Percentiles rank a stretch among this genome's conserved stretches.
Evolutionary conservation across 1,140 invertebrate species (phyloP).

Genomic region (Drosophila ambigua): DNA sequence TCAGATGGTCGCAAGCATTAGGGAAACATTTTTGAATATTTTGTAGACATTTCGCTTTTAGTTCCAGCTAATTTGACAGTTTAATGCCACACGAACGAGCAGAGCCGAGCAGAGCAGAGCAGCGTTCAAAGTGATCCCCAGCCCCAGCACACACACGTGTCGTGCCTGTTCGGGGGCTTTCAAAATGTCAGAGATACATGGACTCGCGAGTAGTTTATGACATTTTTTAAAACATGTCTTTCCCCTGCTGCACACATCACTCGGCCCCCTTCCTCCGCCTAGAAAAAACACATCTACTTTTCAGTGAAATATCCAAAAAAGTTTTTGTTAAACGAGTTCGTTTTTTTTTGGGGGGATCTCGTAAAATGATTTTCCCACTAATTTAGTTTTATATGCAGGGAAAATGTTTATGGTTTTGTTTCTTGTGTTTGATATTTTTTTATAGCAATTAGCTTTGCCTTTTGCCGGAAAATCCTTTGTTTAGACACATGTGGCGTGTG

Average conservation of each 20-base stretch:
- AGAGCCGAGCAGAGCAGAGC: slow-evolving; percentile 2
- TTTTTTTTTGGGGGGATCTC: slow-evolving; percentile 32
- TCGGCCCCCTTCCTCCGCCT: slow-evolving; percentile 15
- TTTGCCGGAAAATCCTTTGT: slow-evolving; percentile 69
- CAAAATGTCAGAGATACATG: slow-evolving; percentile 71
- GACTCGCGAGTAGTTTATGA: slow-evolving; percentile 71
- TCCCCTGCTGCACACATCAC: slow-evolving; percentile 47
- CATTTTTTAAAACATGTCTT: slow-evolving; percentile 74
- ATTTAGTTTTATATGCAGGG: slow-evolving; percentile 65
- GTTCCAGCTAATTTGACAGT: slow-evolving; percentile 76
- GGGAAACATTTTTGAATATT: slow-evolving; percentile 47
- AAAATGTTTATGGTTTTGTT: slow-evolving; percentile 76
- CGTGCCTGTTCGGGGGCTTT: slow-evolving; percentile 49
- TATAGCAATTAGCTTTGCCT: slow-evolving; percentile 67
- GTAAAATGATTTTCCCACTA: slow-evolving; percentile 76
- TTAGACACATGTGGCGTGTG: slow-evolving; percentile 72
- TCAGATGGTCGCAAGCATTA: slow-evolving; percentile 37
- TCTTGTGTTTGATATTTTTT: slow-evolving; percentile 36
- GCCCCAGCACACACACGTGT: slow-evolving; percentile 56
- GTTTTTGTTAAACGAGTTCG: slow-evolving; percentile 36
- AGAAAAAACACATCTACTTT: slow-evolving; percentile 1
- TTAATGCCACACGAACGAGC: slow-evolving; percentile 59
- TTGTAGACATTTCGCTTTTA: slow-evolving; percentile 54
- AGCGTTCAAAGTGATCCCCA: slow-evolving; percentile 37
- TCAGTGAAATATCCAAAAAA: background rate